These are phyloP conservation scores for Acanthopagrus latus DNA, from an alignment of 2,797 vertebrate genomes.

Conservation along the genomic window DNA sequence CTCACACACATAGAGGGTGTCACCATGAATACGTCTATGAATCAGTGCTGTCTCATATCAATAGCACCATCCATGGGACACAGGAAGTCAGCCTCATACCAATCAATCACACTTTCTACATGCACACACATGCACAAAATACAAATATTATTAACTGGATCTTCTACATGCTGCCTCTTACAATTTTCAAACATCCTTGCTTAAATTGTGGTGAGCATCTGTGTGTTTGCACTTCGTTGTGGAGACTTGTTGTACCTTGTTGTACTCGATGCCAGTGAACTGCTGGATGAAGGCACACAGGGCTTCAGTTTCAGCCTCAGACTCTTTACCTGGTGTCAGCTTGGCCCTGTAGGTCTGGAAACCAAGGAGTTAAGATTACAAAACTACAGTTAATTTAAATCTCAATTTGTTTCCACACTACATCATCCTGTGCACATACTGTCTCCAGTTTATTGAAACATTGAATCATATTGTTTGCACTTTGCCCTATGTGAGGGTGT, in stretches of 20 bases:
- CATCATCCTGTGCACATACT: not conserved
- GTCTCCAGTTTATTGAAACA: not conserved
- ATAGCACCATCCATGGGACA: no score
- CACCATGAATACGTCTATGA: no score
- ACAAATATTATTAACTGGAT: not conserved
- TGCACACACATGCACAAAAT: no score
- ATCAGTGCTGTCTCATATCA: no score
- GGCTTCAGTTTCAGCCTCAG: slow-evolving; percentile 92
- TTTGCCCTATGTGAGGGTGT: no score
- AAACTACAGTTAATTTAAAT: not conserved
- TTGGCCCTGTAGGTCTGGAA: slow-evolving; percentile 93
- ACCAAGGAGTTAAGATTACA: not conserved
- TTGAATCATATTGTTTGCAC: not conserved
- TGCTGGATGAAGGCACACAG: slow-evolving; percentile 95
- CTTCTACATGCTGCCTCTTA: not conserved
- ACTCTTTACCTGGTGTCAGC: slow-evolving; percentile 91
- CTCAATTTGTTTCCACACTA: not conserved
- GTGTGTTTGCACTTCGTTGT: not conserved
- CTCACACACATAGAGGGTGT: no score
- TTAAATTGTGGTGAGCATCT: not conserved
- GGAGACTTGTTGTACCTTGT: slow-evolving; percentile 85
- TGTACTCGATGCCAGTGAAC: slow-evolving; percentile 90
- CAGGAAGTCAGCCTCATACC: no score
- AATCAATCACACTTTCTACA: no score
- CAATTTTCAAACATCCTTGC: not conserved